Evolutionary conservation across 1,140 invertebrate species (phyloP), one percentile per base, ranked within the genome.

Genomic region (Orussus abietinus): DNA sequence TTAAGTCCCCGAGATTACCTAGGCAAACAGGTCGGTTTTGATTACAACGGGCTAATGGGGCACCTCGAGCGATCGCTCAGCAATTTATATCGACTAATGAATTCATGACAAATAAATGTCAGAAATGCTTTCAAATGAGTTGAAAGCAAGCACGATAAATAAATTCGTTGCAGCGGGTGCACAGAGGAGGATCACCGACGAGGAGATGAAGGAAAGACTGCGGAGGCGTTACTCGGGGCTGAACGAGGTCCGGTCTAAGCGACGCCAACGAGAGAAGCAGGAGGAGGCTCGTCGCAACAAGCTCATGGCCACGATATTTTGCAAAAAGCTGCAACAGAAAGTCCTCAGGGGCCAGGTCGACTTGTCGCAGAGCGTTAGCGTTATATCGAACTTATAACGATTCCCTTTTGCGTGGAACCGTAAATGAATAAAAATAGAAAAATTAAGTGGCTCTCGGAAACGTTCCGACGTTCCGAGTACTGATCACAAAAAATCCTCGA

Each of bases 261-360:
- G 64, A n/a, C 51, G 53, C 10, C 69, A 75, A 42, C 55, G 54
- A 20, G 75, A 74, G 45, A 64, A 58, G 29, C 71, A 78, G 55
- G 72, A 77, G 38, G 67, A 75, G 29, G 58, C 72, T 10, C 54
- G 62, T 9, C 72, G 72, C 18, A 79, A 80, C 54, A 68, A 75
- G 43, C 47, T 79, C 0, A 77, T 79, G 75, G 77, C 76, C 3
- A 72, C 75, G 49, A 65, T 78, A 43, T 80, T 75, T 60, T 70
- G 74, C 30, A 74, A 75, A 60, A 78, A 71, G 47, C 53, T 78
- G 14, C 76, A 78, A 34, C 67, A 71, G 26, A 75, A 72, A 60
- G 73, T 75, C 34, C 48, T 78, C 22, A 61, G 56, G 34, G 75
- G 75, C 39, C 64, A 75, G 44, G 71, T 76, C 4, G 65, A 76